These are phyloP conservation scores for Podarcis lilfordi DNA, from an alignment of 2,797 vertebrate genomes.

Conservation along the genomic window DNA sequence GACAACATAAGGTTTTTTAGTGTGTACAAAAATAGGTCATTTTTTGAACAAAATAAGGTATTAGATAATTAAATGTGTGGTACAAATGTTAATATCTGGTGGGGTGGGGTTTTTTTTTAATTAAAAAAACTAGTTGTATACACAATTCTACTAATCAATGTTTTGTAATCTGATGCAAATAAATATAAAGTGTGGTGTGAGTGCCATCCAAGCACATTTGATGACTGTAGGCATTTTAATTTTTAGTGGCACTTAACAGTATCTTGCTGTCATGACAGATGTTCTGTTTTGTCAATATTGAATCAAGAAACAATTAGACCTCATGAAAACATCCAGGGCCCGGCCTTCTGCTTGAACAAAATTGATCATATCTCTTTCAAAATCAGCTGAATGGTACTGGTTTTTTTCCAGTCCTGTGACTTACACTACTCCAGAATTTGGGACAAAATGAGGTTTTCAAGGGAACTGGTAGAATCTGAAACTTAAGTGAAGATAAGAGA, in stretches of 20 bases:
- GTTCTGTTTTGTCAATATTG: slow-evolving; percentile 74
- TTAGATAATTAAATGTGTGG: slow-evolving; percentile 32
- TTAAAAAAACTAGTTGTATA: slow-evolving; percentile 20
- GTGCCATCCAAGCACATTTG: slow-evolving; percentile 52
- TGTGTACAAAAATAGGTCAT: not conserved
- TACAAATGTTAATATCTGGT: slow-evolving; percentile 36
- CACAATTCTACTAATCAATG: slow-evolving; percentile 66
- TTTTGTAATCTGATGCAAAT: slow-evolving; percentile 66
- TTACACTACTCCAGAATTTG: not conserved
- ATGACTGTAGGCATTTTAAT: slow-evolving; percentile 67
- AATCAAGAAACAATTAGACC: slow-evolving; percentile 78
- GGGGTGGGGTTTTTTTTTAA: not conserved
- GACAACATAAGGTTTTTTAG: not conserved
- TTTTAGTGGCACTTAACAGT: slow-evolving; percentile 65
- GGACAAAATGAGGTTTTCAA: slow-evolving; percentile 10
- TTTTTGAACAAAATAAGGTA: not conserved
- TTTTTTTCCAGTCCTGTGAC: slow-evolving; percentile 7
- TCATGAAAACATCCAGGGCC: slow-evolving; percentile 64
- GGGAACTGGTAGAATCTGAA: not conserved
- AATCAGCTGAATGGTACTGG: slow-evolving; percentile 28
- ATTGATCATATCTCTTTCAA: slow-evolving; percentile 6
- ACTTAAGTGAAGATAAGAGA: not conserved
- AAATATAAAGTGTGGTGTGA: slow-evolving; percentile 58
- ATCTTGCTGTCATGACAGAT: slow-evolving; percentile 63
- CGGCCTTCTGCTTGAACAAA: slow-evolving; percentile 41